Percentiles rank a stretch among this genome's conserved stretches.
phyloP scores from a whole-genome alignment of 2,888 invertebrate genomes.

The Phalera bucephala region DNA sequence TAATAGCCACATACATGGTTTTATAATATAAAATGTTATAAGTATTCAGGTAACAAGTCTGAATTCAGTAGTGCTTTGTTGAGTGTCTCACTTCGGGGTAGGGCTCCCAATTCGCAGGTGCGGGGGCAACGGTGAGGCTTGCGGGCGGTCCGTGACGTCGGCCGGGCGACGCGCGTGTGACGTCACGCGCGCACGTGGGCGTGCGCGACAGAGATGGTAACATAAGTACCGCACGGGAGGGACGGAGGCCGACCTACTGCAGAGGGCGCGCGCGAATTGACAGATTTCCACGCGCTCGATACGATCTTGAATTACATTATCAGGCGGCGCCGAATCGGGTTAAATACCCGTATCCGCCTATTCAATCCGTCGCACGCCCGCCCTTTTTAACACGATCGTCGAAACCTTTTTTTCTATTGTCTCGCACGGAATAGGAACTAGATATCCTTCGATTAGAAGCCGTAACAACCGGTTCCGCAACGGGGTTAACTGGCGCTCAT shows the following conservation, averaged over 20 bases:
- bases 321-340: constrained; percentile 44
- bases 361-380: constrained; percentile 24
- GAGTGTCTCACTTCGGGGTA: too few species aligned
- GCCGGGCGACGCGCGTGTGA: constrained; percentile 54
- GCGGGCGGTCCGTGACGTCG: constrained; percentile 64
- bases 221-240: constrained; percentile 35
- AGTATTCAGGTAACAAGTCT: too few species aligned
- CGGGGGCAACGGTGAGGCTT: constrained; percentile 22
- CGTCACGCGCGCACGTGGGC: constrained; percentile 76
- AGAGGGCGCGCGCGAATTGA: constrained; percentile 69
- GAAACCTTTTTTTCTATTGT: constrained; percentile 26
- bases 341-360: constrained; percentile 47
- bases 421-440: constrained; percentile 14
- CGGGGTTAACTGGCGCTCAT: constrained; percentile 20
- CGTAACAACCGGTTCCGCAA: constrained; percentile 30
- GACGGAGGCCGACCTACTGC: constrained; percentile 35
- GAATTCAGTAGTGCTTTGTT: too few species aligned
- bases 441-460: constrained; percentile 19
- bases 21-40: too few species aligned
- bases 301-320: constrained; percentile 73
- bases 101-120: constrained; percentile 29
- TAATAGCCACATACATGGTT: too few species aligned
- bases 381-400: constrained; percentile 20
- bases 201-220: constrained; percentile 58
- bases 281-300: constrained; percentile 74